Conservation (phyloP, 2,113 vertebrate species). For the Proterorhinus semilunaris region DNA sequence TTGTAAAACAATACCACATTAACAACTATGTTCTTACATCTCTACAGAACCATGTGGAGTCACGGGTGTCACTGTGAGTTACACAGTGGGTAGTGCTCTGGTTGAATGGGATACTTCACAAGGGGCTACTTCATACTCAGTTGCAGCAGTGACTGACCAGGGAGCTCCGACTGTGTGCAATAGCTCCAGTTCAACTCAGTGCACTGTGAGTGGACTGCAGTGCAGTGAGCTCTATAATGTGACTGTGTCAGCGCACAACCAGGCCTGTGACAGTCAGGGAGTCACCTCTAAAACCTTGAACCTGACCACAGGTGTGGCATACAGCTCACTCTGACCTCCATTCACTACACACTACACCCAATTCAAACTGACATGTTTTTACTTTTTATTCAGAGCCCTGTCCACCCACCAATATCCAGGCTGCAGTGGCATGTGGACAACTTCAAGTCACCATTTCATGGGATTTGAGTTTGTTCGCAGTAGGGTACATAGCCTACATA, state of each 20-base stretch:
- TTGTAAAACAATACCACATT: too few species aligned
- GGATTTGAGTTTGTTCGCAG: constrained; percentile 53
- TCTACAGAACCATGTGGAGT: constrained; percentile 66
- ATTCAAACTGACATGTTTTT: neutral
- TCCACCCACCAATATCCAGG: constrained; percentile 55
- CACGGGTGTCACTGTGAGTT: constrained; percentile 41
- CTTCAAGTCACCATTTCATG: constrained; percentile 57
- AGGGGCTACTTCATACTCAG: constrained; percentile 55
- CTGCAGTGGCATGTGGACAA: constrained; percentile 45
- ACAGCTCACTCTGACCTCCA: neutral
- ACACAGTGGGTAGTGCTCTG: constrained; percentile 36
- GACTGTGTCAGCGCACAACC: constrained; percentile 60
- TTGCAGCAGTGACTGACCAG: constrained; percentile 49
- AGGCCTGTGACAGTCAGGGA: constrained; percentile 34
- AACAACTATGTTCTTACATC: neutral
- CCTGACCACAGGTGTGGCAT: constrained; percentile 64
- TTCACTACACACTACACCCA: too few species aligned
- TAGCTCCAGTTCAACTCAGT: constrained; percentile 49
- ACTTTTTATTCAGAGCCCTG: constrained; percentile 62
- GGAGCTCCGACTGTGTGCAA: constrained; percentile 39
- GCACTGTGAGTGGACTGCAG: constrained; percentile 46
- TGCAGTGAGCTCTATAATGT: constrained; percentile 71
- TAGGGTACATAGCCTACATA: constrained; percentile 60
- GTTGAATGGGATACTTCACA: constrained; percentile 55
- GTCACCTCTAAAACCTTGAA: constrained; percentile 24